Evolutionary conservation across 2,113 vertebrate genomes (phyloP), one percentile per base, ranked within the genome.

Genomic region (Pongo abelii): DNA sequence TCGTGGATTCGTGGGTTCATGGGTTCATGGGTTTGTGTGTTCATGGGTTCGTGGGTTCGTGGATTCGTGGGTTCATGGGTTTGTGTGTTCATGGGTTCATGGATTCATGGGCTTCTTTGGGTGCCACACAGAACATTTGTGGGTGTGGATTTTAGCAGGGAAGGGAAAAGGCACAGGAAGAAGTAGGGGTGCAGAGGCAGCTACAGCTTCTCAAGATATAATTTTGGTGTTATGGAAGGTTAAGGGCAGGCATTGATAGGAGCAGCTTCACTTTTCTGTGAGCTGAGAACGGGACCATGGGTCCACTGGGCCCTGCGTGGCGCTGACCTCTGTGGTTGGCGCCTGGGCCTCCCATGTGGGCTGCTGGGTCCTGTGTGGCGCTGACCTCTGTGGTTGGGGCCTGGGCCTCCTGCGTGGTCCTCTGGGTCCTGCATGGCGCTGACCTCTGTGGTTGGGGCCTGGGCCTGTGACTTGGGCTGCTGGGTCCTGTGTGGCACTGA

Each of bases 361-460:
- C 3, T 1, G 55, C 55, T 57, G 55, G 22, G 22, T 35, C 2
- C 22, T 0, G 1, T 0, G 46, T 3, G 5, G 6, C 1, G 8
- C 17, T 18, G 22, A 3, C 32, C 46, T 50, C 16, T 38, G 59
- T 35, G 6, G 3, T 55, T 5, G 25, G 35, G 85, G 3, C 2
- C 46, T 30, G 48, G 30, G 38, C 38, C 38, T 38, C 38, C 38
- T 38, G 38, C 38, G 38, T 38, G 38, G 38, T 38, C 38, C 38
- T 38, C 38, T 38, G 38, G 38, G 38, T 38, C 38, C 38, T 38
- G 38, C 38, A 38, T 2, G 38, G 38, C 38, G 38, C 38, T 38
- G 38, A 38, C 38, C 38, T 38, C 38, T 38, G 38, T 38, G 38
- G 38, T 38, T 38, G 38, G 38, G 38, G 38, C 38, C 38, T 38